Conservation (phyloP, 2,797 vertebrate genomes). For the Muraenolepis orangiensis region DNA sequence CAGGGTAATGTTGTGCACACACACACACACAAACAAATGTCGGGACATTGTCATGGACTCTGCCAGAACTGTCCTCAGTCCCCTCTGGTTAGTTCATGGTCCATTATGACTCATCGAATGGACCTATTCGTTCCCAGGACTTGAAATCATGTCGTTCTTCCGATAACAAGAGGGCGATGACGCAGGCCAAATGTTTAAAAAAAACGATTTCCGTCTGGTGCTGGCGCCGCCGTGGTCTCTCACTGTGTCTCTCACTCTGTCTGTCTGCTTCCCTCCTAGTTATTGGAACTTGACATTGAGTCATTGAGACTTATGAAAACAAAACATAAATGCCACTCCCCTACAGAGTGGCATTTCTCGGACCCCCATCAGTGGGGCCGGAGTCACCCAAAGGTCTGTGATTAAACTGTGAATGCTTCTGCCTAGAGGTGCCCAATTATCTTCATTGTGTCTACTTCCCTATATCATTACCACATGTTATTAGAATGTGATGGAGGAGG, state of each 20-base stretch:
- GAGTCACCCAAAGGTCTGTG: background rate
- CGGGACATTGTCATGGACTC: background rate
- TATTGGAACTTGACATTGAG: background rate
- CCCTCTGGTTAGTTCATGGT: conserved; percentile 23
- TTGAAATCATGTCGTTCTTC: background rate
- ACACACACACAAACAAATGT: conserved; percentile 4
- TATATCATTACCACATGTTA: background rate
- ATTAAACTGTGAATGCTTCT: background rate
- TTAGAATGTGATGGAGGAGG: background rate
- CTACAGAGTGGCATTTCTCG: background rate
- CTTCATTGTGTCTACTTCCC: background rate
- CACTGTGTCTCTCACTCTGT: background rate
- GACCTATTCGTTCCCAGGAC: background rate
- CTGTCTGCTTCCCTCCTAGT: background rate
- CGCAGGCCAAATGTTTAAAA: background rate
- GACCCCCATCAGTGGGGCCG: background rate
- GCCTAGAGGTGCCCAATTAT: background rate
- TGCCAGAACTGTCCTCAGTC: conserved; percentile 1
- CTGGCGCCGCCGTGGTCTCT: background rate
- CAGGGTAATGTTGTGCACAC: conserved; percentile 7
- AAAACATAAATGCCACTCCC: background rate
- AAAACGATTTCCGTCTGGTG: background rate
- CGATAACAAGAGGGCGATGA: background rate
- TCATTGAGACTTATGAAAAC: background rate
- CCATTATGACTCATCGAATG: conserved; percentile 41